Evolutionary conservation across 2,888 invertebrate species (phyloP).

Genomic region (Sceliomorpha sp.): DNA sequence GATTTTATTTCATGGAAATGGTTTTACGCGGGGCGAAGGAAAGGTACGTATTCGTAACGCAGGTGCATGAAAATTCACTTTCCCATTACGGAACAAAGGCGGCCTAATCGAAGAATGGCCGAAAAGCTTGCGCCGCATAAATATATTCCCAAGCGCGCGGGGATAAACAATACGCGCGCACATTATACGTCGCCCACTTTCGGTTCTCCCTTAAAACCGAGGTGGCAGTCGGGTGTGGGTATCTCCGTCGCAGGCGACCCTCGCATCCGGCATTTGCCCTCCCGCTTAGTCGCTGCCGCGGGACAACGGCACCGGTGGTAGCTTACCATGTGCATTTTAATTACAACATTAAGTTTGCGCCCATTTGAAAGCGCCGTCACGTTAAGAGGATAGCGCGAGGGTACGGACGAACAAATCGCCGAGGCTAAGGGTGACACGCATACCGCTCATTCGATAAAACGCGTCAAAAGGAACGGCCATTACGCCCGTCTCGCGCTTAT

Average conservation of each 20-base stretch:
- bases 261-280: slow-evolving; percentile 46
- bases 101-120: no score
- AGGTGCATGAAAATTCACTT: no score
- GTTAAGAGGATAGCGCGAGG: slow-evolving; percentile 35
- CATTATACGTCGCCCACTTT: neutral
- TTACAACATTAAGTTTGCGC: slow-evolving; percentile 70
- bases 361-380: slow-evolving; percentile 58
- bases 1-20: no score
- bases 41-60: no score
- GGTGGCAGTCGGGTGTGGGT: slow-evolving; percentile 18
- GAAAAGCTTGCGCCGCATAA: no score
- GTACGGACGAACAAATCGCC: slow-evolving; percentile 48
- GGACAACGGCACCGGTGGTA: slow-evolving; percentile 63
- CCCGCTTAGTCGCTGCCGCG: slow-evolving; percentile 63
- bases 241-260: slow-evolving; percentile 23
- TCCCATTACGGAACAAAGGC: no score
- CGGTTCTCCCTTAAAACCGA: slow-evolving; percentile 57
- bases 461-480: slow-evolving; percentile 3
- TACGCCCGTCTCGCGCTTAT: slow-evolving; percentile 6
- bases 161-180: no score
- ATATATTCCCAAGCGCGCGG: no score
- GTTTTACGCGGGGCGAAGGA: no score
- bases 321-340: slow-evolving; percentile 74
- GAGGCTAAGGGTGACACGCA: slow-evolving; percentile 9
- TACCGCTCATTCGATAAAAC: slow-evolving; percentile 14